Base-by-base conservation (phyloP, 35 echinoderm and acorn worm genomes). In the Eucidaris tribuloides region DNA sequence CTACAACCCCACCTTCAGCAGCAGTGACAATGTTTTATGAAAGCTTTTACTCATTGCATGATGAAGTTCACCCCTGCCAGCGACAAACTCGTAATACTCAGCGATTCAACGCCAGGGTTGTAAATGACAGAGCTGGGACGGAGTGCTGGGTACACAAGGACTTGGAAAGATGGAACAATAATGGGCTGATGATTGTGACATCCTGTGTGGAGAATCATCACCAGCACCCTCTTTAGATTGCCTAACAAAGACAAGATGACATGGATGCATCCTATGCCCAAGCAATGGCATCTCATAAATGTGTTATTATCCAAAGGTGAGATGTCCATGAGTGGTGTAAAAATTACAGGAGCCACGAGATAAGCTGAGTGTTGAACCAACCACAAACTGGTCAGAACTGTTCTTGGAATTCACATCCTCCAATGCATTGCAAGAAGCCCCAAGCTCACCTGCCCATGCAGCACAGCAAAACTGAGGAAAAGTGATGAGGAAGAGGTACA, bases 211-310 rank as follows among this genome's bases (percentile, higher is more conserved):
- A n/a, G n/a, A n/a, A n/a, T n/a, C 7, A 62, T 82, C 42, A 82
- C 54, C 46, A 82, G 62, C 55, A 82, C 79, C 6, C 2, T 42
- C 28, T 82, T 82, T 38, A 60, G 30, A 20, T 52, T 31, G 17
- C 46, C 78, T 31, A 35, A 82, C 52, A 82, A 82, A 58, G 34
- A 62, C 20, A 82, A 61, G 37, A 37, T 34, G 19, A 82, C 49
- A 3, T 62, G 79, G 79, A 82, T 82, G 54, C 79, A 62, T 42
- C 56, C 56, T 31, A 33, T 49, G n/a, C 62, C 79, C 2, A 82
- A 82, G 62, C 18, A 82, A 17, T 82, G 79, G 79, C 6, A 82
- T 36, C 29, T 62, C 52, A 82, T 82, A 1, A 38, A 55, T 81
- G 17, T 81, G 46, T 58, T 25, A 82, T 82, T 40, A 39, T 46